These are phyloP conservation scores for Pseudomyrmex cubaensis DNA, from an alignment of 1,140 invertebrate species.

Conservation along the genomic window DNA sequence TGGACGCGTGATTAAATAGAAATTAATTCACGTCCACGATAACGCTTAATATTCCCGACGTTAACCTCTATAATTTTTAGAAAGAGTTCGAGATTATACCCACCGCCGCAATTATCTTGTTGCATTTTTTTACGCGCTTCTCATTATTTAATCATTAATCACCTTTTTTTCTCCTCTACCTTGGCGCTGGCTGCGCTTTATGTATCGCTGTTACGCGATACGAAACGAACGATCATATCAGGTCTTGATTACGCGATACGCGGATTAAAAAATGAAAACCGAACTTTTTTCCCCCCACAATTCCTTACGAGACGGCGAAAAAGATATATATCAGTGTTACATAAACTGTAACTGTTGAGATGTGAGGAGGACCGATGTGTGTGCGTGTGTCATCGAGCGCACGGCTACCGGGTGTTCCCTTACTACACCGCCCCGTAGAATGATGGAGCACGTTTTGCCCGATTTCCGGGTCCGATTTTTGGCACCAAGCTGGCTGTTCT, in stretches of 20 bases:
- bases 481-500: constrained; percentile 36
- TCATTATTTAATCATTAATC: constrained; percentile 33
- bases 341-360: constrained; percentile 35
- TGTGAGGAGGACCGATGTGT: constrained; percentile 22
- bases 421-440: constrained; percentile 42
- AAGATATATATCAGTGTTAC: constrained; percentile 31
- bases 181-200: neutral
- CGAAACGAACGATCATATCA: constrained; percentile 33
- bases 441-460: constrained; percentile 69
- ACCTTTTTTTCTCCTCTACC: neutral
- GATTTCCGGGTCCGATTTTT: constrained; percentile 51
- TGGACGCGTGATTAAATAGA: constrained; percentile 29
- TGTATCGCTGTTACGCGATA: neutral
- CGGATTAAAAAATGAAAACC: constrained; percentile 18
- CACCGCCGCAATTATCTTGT: neutral
- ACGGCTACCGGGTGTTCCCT: constrained; percentile 46
- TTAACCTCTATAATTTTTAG: constrained; percentile 41
- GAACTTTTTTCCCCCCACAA: neutral
- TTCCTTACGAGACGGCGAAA: constrained; percentile 2
- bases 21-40: constrained; percentile 44
- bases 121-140: constrained; percentile 12
- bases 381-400: constrained; percentile 8
- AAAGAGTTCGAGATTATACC: constrained; percentile 9
- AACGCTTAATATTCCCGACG: neutral
- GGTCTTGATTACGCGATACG: constrained; percentile 16